Base-by-base conservation (phyloP, 2,888 invertebrate genomes). In the Ormyrus labotus region DNA sequence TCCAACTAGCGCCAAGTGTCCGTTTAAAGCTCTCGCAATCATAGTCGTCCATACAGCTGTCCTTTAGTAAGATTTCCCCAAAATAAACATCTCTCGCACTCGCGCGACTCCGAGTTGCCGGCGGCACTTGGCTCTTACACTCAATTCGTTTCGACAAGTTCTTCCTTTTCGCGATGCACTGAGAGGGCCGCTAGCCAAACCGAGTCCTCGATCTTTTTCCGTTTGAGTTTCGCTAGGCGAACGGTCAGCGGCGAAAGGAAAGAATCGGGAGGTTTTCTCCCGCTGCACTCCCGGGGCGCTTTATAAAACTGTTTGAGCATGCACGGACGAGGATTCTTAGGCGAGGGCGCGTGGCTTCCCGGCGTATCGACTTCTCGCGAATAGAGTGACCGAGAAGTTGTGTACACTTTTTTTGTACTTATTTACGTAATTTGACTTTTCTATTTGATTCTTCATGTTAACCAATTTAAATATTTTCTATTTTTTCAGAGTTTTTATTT, bases 11-110 rank as follows among this genome's bases (percentile, higher is more conserved):
- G 34, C 34, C 34, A 34, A 34, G 3, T 34, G 34, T 34, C 34
- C 34, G 34, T 34, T 34, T 34, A 4, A 34, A 34, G 34, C 34
- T 34, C 34, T 34, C 34, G 34, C 34, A 34, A 34, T 34, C 34
- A 34, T 34, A 34, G 34, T 34, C 34, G 34, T 34, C 34, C 6
- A 6, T 63, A 57, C 80, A 72, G 55, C 63, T 83, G 81, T 89
- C 87, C 88, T 85, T 87, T 85, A 84, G 86, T 87, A 86, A 87
- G 89, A 89, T 89, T 89, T 89, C 88, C 90, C 89, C 87, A 89
- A 89, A 84, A 89, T 89, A 89, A 89, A 90, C 88, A 89, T 86
- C 85, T 72, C 80, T 74, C 78, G 79, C 19, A n/a, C 45, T 47
- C 81, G 60, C 73, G 79, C 77, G 45, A 34, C 4, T 4, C 34